Evolutionary conservation across 37 sponge, comb jelly and placozoan species (phyloP).

Genomic region (Halisarca cf. caerulea): DNA sequence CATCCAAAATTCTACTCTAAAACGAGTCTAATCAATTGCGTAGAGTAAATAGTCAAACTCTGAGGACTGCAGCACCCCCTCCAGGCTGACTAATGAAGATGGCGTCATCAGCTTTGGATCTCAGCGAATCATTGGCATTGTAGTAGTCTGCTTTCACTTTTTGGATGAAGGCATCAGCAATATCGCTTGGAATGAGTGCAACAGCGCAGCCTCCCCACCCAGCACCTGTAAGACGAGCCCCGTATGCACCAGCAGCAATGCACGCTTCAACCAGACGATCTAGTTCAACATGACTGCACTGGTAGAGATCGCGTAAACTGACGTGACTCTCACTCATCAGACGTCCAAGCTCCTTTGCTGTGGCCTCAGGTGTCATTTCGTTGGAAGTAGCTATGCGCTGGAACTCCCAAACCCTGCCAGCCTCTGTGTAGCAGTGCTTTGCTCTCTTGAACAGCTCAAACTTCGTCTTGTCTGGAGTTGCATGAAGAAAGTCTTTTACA

Average conservation of each 20-base stretch:
- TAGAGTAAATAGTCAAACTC: no score
- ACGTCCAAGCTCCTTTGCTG: slow-evolving; percentile 60
- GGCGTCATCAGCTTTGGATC: background rate
- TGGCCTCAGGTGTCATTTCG: background rate
- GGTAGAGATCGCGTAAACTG: slow-evolving; percentile 85
- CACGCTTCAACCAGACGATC: slow-evolving; percentile 75
- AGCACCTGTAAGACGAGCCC: slow-evolving; percentile 94
- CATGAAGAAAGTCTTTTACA: slow-evolving; percentile 8
- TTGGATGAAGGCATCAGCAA: slow-evolving; percentile 59
- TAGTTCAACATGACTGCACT: slow-evolving; percentile 86
- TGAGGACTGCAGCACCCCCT: slow-evolving; percentile 18
- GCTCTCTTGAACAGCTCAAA: slow-evolving; percentile 87
- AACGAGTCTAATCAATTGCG: background rate
- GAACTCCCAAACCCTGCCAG: slow-evolving; percentile 75
- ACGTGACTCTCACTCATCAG: slow-evolving; percentile 92
- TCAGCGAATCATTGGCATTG: background rate
- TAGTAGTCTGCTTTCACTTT: slow-evolving; percentile 49
- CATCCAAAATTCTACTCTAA: background rate
- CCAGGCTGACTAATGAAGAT: slow-evolving; percentile 22
- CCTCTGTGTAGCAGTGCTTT: slow-evolving; percentile 85
- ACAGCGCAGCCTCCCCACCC: slow-evolving; percentile 99
- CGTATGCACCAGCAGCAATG: slow-evolving; percentile 74
- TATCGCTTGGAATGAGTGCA: slow-evolving; percentile 66
- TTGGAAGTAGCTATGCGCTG: slow-evolving; percentile 45
- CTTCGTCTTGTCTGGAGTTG: slow-evolving; percentile 32